Evolutionary conservation across 1,140 invertebrate species (phyloP).

Genomic region (Lamellibrachia luymesi): DNA sequence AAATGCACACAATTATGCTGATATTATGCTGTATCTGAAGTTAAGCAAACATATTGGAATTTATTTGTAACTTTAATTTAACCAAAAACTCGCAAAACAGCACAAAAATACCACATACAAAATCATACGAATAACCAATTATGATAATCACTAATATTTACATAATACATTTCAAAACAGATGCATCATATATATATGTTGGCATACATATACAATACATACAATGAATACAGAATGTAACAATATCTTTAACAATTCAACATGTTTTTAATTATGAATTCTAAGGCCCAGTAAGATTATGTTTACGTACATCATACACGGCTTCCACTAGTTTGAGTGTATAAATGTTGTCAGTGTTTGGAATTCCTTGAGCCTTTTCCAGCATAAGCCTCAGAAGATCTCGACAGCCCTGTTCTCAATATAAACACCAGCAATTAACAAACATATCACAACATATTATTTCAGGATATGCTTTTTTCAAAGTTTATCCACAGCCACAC

Average conservation of each 20-base stretch:
- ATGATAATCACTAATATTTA: no score
- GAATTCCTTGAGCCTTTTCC: conserved; percentile 70
- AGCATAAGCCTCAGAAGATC: conserved; percentile 61
- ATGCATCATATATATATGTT: no score
- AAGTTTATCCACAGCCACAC: no score
- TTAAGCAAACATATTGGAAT: no score
- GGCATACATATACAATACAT: no score
- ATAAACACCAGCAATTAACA: conserved; percentile 41
- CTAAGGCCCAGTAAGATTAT: neutral
- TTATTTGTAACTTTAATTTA: neutral
- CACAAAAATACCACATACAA: neutral
- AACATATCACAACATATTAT: neutral
- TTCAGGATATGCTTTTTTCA: neutral
- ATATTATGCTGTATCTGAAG: no score
- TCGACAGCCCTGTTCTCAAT: conserved; percentile 52
- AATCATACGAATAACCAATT: no score
- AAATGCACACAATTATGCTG: no score
- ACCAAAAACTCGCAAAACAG: neutral
- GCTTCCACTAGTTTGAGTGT: conserved; percentile 41
- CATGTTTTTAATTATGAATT: neutral
- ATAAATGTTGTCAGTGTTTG: conserved; percentile 40
- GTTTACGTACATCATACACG: conserved; percentile 43
- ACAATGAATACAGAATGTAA: no score
- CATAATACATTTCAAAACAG: no score
- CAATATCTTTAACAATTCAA: no score